These are phyloP conservation scores for Bothrops alternatus DNA, from an alignment of 2,797 vertebrate genomes.

Conservation along the genomic window DNA sequence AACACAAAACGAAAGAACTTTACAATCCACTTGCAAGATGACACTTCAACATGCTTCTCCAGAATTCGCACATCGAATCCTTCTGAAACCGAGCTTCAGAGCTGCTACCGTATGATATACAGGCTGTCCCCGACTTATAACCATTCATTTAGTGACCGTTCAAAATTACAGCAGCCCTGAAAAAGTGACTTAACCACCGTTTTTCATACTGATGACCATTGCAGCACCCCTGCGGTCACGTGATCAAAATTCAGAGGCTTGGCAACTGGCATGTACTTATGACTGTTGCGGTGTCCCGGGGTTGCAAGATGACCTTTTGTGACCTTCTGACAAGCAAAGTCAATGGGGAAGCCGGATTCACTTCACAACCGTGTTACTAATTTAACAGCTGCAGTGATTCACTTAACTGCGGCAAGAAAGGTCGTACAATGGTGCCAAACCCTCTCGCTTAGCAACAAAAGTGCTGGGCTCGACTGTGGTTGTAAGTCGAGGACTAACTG, in stretches of 20 bases:
- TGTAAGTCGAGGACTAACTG: neutral
- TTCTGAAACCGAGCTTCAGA: too few species aligned
- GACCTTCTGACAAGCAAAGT: neutral
- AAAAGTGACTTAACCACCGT: too few species aligned
- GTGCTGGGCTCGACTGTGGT: neutral
- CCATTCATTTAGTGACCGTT: too few species aligned
- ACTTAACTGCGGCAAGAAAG: neutral
- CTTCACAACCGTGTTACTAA: neutral
- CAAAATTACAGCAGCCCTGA: too few species aligned
- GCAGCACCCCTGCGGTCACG: neutral
- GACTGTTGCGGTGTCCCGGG: neutral
- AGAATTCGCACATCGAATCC: too few species aligned
- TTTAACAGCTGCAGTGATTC: neutral
- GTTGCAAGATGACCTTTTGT: rapidly evolving
- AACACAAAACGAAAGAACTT: too few species aligned
- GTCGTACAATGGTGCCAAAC: neutral
- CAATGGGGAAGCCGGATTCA: neutral
- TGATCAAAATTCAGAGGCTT: neutral
- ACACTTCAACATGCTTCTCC: too few species aligned
- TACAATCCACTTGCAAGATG: too few species aligned
- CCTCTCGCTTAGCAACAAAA: neutral
- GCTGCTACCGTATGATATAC: too few species aligned
- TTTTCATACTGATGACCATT: too few species aligned
- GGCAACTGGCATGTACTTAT: neutral
- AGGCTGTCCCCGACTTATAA: too few species aligned